Conservation (phyloP, 2,888 invertebrate genomes). For the Crepidodera aurea region DNA sequence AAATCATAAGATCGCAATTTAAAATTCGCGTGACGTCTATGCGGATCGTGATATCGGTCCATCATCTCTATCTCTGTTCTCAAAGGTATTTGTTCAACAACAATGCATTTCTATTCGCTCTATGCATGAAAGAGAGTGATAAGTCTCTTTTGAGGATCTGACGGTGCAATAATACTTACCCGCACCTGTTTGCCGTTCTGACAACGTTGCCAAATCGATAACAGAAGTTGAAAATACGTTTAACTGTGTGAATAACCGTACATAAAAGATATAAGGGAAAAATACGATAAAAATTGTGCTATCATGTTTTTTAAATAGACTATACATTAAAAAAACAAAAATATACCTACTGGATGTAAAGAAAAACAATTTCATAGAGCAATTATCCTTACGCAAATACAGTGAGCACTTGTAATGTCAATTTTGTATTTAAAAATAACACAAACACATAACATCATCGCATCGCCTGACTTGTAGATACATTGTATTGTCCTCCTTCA, state of each 20-base stretch:
- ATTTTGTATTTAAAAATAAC: not conserved
- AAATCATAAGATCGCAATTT: not conserved
- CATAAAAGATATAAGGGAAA: too few species aligned
- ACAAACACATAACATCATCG: not conserved
- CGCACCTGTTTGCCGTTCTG: constrained; percentile 9
- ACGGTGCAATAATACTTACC: constrained; percentile 11
- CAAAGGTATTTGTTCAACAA: constrained; percentile 5
- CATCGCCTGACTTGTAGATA: not conserved
- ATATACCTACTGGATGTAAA: too few species aligned
- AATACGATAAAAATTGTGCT: too few species aligned
- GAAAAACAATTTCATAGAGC: too few species aligned
- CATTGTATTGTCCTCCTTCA: not conserved
- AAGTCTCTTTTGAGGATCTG: constrained; percentile 7
- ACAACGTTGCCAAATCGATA: constrained; percentile 4
- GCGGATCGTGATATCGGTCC: constrained; percentile 12
- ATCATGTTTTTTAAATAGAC: too few species aligned
- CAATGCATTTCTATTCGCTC: constrained; percentile 4
- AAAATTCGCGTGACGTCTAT: not conserved
- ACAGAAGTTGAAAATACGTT: not conserved
- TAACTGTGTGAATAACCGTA: too few species aligned
- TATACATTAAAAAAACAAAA: too few species aligned
- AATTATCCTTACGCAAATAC: too few species aligned
- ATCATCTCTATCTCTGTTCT: constrained; percentile 4
- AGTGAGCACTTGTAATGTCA: not conserved
- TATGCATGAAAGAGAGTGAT: constrained; percentile 7